Percentiles rank a stretch among this genome's conserved stretches.
These are phyloP conservation scores for Zygothrica quintamaculata DNA, from an alignment of 2,888 invertebrate genomes.

Conservation along the genomic window DNA sequence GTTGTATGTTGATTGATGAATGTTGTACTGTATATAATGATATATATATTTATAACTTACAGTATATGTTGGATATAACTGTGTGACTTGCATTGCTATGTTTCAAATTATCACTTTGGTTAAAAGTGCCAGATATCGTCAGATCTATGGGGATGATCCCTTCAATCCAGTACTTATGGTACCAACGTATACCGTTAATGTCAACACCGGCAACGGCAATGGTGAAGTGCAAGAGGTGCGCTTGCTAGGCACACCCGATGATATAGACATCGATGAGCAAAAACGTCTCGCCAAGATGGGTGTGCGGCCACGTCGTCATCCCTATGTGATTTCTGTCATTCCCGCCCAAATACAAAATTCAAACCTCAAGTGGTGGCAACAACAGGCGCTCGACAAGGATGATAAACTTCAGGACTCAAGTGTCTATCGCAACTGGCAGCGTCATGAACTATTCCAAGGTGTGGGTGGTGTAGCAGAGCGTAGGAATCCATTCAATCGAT, in stretches of 20 bases:
- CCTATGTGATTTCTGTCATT: constrained; percentile 65
- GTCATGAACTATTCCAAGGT: constrained; percentile 48
- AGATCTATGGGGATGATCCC: constrained; percentile 82
- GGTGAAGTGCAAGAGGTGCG: constrained; percentile 65
- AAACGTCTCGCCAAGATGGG: constrained; percentile 69
- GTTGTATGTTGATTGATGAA: constrained; percentile 76
- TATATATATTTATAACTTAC: background rate
- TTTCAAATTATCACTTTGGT: constrained; percentile 82
- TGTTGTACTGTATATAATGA: background rate
- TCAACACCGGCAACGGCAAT: constrained; percentile 8
- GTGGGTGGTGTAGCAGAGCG: constrained; percentile 61
- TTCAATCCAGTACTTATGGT: constrained; percentile 56
- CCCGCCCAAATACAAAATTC: constrained; percentile 46
- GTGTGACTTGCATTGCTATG: constrained; percentile 76
- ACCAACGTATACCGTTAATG: too few relatives aligned
- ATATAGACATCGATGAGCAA: constrained; percentile 77
- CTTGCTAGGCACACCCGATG: constrained; percentile 71
- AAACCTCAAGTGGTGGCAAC: constrained; percentile 68
- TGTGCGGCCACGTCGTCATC: constrained; percentile 56
- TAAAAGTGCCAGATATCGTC: constrained; percentile 70
- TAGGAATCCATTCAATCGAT: constrained; percentile 59
- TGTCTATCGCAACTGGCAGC: constrained; percentile 63
- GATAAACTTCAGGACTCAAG: constrained; percentile 49
- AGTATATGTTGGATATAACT: constrained; percentile 82
- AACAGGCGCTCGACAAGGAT: constrained; percentile 56